A percentile compares a stretch with the other conserved stretches of the same genome.
Conservation (phyloP, 1,140 invertebrate species). For the Drosophila fuyamai region DNA sequence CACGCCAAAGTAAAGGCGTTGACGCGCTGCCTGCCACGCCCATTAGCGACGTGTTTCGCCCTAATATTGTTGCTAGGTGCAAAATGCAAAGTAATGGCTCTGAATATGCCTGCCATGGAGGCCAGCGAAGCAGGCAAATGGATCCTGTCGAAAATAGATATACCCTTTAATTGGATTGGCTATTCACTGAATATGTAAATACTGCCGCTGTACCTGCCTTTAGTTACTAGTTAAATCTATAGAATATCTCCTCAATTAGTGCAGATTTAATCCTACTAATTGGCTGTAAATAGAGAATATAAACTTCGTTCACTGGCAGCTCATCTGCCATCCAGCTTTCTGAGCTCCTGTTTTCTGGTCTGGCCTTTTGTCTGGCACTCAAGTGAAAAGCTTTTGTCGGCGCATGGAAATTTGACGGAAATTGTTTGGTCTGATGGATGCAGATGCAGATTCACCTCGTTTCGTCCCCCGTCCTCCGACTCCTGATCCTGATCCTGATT, state of each 20-base stretch:
- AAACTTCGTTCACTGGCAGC: constrained; percentile 7
- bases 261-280: constrained; percentile 27
- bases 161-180: constrained; percentile 24
- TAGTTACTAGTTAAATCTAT: neutral
- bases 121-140: constrained; percentile 7
- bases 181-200: neutral
- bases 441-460: constrained; percentile 15
- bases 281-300: constrained; percentile 34
- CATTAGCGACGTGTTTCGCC: constrained; percentile 32
- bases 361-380: constrained; percentile 74
- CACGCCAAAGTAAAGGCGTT: constrained; percentile 57
- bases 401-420: constrained; percentile 82
- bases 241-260: constrained; percentile 3
- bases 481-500: constrained; percentile 8
- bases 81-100: constrained; percentile 79
- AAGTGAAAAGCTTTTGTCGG: constrained; percentile 81
- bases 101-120: constrained; percentile 64
- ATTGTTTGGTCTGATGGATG: constrained; percentile 81
- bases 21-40: constrained; percentile 31
- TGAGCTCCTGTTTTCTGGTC: constrained; percentile 39
- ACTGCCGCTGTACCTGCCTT: neutral
- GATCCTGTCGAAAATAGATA: neutral
- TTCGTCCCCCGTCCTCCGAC: neutral
- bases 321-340: constrained; percentile 4
- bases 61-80: constrained; percentile 64